Evolutionary conservation across 2,888 invertebrate species (phyloP).

Genomic region (Cheilosia pagana): DNA sequence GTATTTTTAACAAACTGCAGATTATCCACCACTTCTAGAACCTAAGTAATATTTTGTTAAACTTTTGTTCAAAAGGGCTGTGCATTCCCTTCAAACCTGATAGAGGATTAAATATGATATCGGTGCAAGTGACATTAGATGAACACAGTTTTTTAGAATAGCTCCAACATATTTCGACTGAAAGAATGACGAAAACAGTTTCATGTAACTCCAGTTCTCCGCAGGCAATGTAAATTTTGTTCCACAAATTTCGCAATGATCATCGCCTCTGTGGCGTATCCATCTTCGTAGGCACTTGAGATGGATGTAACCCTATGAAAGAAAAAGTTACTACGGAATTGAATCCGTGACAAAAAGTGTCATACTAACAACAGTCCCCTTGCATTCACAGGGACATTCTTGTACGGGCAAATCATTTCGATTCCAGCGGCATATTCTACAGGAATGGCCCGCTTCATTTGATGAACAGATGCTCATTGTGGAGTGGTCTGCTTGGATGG

Average conservation of each 20-base stretch:
- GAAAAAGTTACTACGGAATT: not conserved
- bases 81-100: slow-evolving; percentile 48
- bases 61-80: not conserved
- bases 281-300: slow-evolving; percentile 81
- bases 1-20: slow-evolving; percentile 78
- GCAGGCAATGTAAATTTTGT: slow-evolving; percentile 77
- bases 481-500: slow-evolving; percentile 39
- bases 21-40: slow-evolving; percentile 80
- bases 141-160: slow-evolving; percentile 80
- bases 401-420: slow-evolving; percentile 79
- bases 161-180: slow-evolving; percentile 79
- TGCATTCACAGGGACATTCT: slow-evolving; percentile 81
- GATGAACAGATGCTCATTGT: slow-evolving; percentile 78
- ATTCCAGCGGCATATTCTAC: slow-evolving; percentile 82
- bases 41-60: slow-evolving; percentile 73
- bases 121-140: slow-evolving; percentile 80
- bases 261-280: slow-evolving; percentile 80
- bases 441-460: slow-evolving; percentile 79
- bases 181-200: slow-evolving; percentile 79
- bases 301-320: slow-evolving; percentile 80
- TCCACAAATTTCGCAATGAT: slow-evolving; percentile 81
- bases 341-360: not conserved
- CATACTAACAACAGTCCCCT: slow-evolving; percentile 81
- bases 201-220: slow-evolving; percentile 78
- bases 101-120: slow-evolving; percentile 80